Conservation (phyloP, 2,113 vertebrate genomes). For the Salvelinus alpinus region DNA sequence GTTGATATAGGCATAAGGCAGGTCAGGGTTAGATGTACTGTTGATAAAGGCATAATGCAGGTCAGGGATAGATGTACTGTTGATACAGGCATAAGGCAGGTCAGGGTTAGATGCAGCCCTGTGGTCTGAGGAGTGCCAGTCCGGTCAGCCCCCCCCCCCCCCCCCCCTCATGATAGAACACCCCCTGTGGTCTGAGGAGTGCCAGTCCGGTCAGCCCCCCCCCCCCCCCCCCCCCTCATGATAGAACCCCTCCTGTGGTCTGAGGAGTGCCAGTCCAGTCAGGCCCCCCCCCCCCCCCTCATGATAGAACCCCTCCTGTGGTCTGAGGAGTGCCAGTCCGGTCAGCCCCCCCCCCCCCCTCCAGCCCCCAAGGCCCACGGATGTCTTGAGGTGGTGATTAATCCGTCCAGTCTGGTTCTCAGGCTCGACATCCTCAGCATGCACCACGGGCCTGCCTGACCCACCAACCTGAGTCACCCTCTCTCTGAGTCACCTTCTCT, state of each 20-base stretch:
- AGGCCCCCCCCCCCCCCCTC: not conserved
- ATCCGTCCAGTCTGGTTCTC: not conserved
- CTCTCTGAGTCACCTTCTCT: not conserved
- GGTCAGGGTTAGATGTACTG: too few relatives aligned
- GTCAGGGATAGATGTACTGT: too few relatives aligned
- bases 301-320: not conserved
- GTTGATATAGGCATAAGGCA: too few relatives aligned
- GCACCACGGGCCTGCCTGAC: not conserved
- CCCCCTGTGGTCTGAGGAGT: not conserved
- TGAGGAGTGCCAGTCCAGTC: not conserved
- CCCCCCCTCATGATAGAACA: not conserved
- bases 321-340: not conserved
- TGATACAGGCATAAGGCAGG: too few relatives aligned
- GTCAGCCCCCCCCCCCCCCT: not conserved
- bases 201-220: not conserved
- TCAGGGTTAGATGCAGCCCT: too few relatives aligned
- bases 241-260: not conserved
- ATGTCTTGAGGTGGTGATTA: not conserved
- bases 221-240: not conserved
- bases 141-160: too few relatives aligned
- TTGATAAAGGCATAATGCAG: too few relatives aligned
- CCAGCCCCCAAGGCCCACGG: not conserved
- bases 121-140: too few relatives aligned
- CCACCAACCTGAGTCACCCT: not conserved
- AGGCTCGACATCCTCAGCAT: constrained; percentile 1